Conservation (phyloP, 2,113 vertebrate species). For the Talpa occidentalis region DNA sequence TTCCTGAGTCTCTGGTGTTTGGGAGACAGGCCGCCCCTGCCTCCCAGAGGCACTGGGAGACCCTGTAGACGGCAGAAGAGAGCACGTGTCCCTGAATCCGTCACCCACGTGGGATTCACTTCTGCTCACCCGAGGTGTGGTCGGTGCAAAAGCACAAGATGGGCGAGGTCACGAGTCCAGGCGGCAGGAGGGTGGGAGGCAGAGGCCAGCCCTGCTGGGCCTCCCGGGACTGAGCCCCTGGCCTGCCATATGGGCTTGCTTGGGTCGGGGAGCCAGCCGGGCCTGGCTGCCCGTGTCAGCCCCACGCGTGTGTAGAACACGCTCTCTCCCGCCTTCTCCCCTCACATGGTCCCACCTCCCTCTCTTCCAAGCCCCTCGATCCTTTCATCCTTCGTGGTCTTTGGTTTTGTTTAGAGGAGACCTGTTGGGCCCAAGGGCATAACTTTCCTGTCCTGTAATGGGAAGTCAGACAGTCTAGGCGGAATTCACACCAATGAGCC, state of each 20-base stretch:
- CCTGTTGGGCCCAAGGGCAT: too few species aligned
- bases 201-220: rapidly evolving
- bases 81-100: not conserved
- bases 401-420: not conserved
- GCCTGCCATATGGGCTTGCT: not conserved
- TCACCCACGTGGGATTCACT: not conserved
- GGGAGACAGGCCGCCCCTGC: not conserved
- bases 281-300: too few species aligned
- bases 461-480: too few species aligned
- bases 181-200: rapidly evolving
- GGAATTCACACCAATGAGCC: too few species aligned
- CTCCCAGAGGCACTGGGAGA: not conserved
- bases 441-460: not conserved
- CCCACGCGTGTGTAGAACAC: too few species aligned
- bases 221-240: rapidly evolving
- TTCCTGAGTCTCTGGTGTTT: not conserved
- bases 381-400: not conserved
- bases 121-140: not conserved
- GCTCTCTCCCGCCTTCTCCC: not conserved
- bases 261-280: too few species aligned
- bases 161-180: rapidly evolving
- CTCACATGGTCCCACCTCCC: not conserved
- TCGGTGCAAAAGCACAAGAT: not conserved
- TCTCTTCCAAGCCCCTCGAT: not conserved
- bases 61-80: not conserved